A percentile compares a stretch with the other conserved stretches of the same genome.
Conservation (phyloP, 2,888 invertebrate species). For the Sphaerophoria rueppellii region DNA sequence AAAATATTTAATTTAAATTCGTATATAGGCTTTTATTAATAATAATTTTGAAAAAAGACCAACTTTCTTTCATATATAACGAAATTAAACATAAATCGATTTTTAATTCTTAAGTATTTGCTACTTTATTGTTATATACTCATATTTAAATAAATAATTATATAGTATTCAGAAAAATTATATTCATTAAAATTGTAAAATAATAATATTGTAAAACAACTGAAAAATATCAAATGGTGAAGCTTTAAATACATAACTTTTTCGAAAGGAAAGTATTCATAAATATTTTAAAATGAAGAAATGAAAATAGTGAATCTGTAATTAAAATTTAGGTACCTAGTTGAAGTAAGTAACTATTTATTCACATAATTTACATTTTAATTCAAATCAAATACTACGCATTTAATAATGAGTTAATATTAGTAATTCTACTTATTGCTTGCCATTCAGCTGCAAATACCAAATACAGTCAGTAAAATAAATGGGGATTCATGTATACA, state of each 20-base stretch:
- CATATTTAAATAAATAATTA: constrained; percentile 15
- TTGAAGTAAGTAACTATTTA: background rate
- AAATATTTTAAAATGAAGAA: constrained; percentile 23
- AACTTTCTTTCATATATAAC: constrained; percentile 35
- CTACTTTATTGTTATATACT: constrained; percentile 33
- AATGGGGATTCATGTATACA: too few species aligned
- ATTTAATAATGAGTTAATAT: background rate
- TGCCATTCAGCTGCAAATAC: too few species aligned
- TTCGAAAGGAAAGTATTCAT: constrained; percentile 40
- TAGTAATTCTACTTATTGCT: too few species aligned
- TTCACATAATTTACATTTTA: constrained; percentile 5
- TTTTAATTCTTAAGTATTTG: constrained; percentile 10
- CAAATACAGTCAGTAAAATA: too few species aligned
- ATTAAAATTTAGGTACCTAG: constrained; percentile 19
- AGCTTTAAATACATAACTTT: constrained; percentile 66
- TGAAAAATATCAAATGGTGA: constrained; percentile 71
- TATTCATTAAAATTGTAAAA: constrained; percentile 48
- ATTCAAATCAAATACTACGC: background rate
- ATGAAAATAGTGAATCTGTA: constrained; percentile 29
- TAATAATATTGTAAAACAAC: constrained; percentile 68
- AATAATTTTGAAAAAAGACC: constrained; percentile 52
- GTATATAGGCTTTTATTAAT: constrained; percentile 29
- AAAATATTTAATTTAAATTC: constrained; percentile 12
- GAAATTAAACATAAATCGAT: constrained; percentile 7
- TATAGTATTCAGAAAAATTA: background rate